Evolutionary conservation across 2,888 invertebrate species (phyloP).

Genomic region (Caradrina clavipalpis): DNA sequence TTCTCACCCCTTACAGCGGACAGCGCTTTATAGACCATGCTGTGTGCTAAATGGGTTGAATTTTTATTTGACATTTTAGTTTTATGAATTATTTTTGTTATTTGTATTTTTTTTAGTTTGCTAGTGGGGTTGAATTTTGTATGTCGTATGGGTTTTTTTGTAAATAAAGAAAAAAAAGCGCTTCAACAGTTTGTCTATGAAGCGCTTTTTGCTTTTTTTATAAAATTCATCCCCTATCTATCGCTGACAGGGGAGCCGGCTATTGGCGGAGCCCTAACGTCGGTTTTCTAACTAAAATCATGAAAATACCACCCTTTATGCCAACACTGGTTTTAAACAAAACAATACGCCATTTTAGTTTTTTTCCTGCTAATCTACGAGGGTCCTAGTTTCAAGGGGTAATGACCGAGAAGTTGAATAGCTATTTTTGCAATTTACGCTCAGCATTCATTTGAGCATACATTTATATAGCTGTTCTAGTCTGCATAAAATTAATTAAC

Average conservation of each 20-base stretch:
- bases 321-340: slow-evolving; percentile 81
- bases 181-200: slow-evolving; percentile 74
- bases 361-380: slow-evolving; percentile 84
- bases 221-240: slow-evolving; percentile 84
- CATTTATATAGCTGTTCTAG: slow-evolving; percentile 49
- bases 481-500: slow-evolving; percentile 57
- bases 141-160: neutral
- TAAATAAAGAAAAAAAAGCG: slow-evolving; percentile 27
- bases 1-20: slow-evolving; percentile 65
- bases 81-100: neutral
- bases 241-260: slow-evolving; percentile 75
- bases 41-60: slow-evolving; percentile 3
- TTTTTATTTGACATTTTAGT: neutral
- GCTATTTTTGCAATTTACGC: slow-evolving; percentile 69
- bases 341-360: slow-evolving; percentile 86
- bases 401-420: slow-evolving; percentile 78
- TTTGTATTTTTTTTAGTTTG: neutral
- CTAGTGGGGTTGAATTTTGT: neutral
- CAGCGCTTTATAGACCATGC: slow-evolving; percentile 76
- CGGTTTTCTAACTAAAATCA: slow-evolving; percentile 82
- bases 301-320: slow-evolving; percentile 84
- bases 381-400: slow-evolving; percentile 78
- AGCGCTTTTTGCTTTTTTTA: slow-evolving; percentile 80
- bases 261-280: slow-evolving; percentile 80
- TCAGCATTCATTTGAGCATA: slow-evolving; percentile 63